These are phyloP conservation scores for Palloptera scutellata DNA, from an alignment of 2,888 invertebrate species.

Conservation along the genomic window DNA sequence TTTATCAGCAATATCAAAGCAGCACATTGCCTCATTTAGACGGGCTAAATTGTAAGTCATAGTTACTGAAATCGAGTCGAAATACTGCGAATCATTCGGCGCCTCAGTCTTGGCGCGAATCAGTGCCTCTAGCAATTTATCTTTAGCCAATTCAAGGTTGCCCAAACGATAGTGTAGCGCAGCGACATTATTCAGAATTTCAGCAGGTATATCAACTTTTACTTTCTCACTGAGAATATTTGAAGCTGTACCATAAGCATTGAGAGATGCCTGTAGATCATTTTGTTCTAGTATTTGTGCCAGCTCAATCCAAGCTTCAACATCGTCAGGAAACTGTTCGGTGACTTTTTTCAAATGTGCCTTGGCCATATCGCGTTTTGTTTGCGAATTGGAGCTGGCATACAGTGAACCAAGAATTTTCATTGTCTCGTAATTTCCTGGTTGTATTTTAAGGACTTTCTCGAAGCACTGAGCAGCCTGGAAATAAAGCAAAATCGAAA, in stretches of 20 bases:
- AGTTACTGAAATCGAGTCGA: slow-evolving; percentile 94
- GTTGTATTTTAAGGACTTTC: slow-evolving; percentile 95
- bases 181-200: slow-evolving; percentile 97
- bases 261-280: slow-evolving; percentile 87
- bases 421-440: slow-evolving; percentile 99
- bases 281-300: slow-evolving; percentile 97
- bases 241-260: slow-evolving; percentile 93
- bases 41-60: slow-evolving; percentile 96
- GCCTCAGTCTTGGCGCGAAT: slow-evolving; percentile 83
- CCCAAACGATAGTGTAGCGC: slow-evolving; percentile 90
- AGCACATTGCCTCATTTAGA: slow-evolving; percentile 89
- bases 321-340: slow-evolving; percentile 96
- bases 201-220: slow-evolving; percentile 93
- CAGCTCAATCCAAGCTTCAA: slow-evolving; percentile 98
- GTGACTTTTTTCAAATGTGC: slow-evolving; percentile 94
- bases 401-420: slow-evolving; percentile 98
- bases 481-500: slow-evolving; percentile 30
- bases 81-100: slow-evolving; percentile 91
- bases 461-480: slow-evolving; percentile 98
- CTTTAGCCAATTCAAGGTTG: slow-evolving; percentile 85
- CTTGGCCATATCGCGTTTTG: slow-evolving; percentile 91
- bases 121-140: slow-evolving; percentile 85
- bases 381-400: slow-evolving; percentile 87
- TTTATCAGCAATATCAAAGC: slow-evolving; percentile 93
- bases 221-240: slow-evolving; percentile 92